Evolutionary conservation across 2,797 vertebrate genomes (phyloP).

Genomic region (Lacerta viridis): DNA sequence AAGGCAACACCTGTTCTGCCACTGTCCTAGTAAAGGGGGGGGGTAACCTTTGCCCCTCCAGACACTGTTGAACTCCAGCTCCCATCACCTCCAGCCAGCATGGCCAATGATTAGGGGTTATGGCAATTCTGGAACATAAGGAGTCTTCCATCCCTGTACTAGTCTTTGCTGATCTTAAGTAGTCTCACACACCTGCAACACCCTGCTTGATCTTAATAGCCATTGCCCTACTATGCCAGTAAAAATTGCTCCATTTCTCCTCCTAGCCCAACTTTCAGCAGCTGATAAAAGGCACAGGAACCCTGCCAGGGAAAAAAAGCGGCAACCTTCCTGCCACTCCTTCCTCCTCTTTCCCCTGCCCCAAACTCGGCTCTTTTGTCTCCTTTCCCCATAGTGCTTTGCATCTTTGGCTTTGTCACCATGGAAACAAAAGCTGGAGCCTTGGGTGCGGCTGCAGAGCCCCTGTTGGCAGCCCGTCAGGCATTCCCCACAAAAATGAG

Average conservation of each 20-base stretch:
- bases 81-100: too few species aligned
- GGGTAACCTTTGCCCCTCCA: too few species aligned
- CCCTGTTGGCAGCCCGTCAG: neutral
- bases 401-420: constrained; percentile 9
- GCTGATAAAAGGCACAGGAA: neutral
- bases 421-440: neutral
- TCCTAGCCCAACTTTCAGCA: neutral
- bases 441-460: constrained; percentile 13
- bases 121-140: too few species aligned
- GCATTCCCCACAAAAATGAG: constrained; percentile 18
- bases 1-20: neutral
- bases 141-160: too few species aligned
- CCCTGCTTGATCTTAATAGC: neutral
- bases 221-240: neutral
- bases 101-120: too few species aligned
- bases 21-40: neutral
- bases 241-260: neutral
- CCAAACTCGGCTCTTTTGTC: neutral
- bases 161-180: neutral
- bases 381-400: neutral
- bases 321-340: neutral
- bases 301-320: neutral
- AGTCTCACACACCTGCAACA: too few species aligned
- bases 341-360: neutral
- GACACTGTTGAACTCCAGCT: too few species aligned